phyloP scores from a whole-genome alignment of 30 jellyfish, hydroid and myxozoan genomes.

The Morbakka virulenta region DNA sequence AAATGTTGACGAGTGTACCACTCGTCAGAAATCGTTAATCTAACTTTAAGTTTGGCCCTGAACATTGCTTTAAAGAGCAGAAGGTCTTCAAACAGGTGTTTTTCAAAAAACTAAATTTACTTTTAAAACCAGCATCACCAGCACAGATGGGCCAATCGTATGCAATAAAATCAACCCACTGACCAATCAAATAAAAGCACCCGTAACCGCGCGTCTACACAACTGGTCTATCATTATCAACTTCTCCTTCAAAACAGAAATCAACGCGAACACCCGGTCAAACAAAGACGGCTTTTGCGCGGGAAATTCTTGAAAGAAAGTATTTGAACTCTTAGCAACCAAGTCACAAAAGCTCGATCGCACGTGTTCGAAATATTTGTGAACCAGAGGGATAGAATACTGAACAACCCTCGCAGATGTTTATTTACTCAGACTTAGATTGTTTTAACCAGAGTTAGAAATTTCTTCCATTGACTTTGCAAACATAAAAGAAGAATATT shows the following conservation, averaged over 20 bases:
- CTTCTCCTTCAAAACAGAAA: neutral
- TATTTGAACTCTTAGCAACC: neutral
- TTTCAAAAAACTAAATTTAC: neutral
- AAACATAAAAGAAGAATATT: no score
- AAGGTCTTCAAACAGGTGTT: neutral
- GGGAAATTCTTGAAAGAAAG: neutral
- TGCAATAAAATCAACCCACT: constrained; percentile 46
- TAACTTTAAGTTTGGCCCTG: neutral
- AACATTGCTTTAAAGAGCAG: neutral
- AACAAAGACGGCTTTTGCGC: neutral
- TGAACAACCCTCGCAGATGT: no score
- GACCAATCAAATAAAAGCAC: constrained; percentile 78
- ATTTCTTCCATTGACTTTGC: no score
- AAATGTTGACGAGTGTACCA: no score
- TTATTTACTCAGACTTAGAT: no score
- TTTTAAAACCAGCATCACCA: constrained; percentile 79
- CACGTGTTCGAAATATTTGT: neutral
- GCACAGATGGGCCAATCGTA: constrained; percentile 75
- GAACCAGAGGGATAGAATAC: no score
- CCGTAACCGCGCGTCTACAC: constrained; percentile 77
- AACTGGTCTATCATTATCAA: constrained; percentile 31
- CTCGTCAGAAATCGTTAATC: no score
- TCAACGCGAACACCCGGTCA: neutral
- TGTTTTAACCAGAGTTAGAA: no score
- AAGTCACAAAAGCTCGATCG: neutral